phyloP scores from a whole-genome alignment of 2,113 vertebrate genomes.

The Dascyllus trimaculatus region DNA sequence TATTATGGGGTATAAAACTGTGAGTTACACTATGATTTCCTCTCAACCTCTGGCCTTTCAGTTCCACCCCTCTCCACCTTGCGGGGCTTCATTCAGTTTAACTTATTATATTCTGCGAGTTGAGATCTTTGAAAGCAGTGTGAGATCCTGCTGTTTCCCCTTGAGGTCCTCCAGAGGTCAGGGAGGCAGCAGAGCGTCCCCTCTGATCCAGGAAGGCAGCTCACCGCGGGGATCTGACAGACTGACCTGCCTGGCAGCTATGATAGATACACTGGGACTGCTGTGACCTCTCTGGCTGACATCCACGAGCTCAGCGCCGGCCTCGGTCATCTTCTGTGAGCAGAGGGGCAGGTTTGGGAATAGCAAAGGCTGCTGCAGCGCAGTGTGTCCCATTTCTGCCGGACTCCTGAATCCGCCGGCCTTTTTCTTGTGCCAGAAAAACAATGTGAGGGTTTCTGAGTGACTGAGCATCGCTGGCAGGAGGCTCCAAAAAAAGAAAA shows the following conservation, averaged over 20 bases:
- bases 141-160: conserved; percentile 38
- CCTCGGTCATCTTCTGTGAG: conserved; percentile 48
- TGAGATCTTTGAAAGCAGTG: conserved; percentile 31
- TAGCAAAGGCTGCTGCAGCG: conserved; percentile 11
- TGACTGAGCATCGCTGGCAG: conserved; percentile 13
- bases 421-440: conserved; percentile 22
- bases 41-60: not conserved
- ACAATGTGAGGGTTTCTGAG: conserved; percentile 21
- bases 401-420: not conserved
- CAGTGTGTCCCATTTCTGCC: conserved; percentile 46
- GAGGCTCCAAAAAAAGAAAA: too few species aligned
- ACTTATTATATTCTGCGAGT: conserved; percentile 33
- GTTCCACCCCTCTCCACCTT: not conserved
- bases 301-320: conserved; percentile 52
- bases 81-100: conserved; percentile 22
- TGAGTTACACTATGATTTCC: not conserved
- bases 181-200: conserved; percentile 57
- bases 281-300: conserved; percentile 72
- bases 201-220: conserved; percentile 63
- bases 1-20: too few species aligned
- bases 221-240: conserved; percentile 73
- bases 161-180: conserved; percentile 55
- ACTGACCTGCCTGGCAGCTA: conserved; percentile 75
- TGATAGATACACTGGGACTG: conserved; percentile 78
- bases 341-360: conserved; percentile 59